Evolutionary conservation across 2,113 vertebrate genomes (phyloP), one percentile per base, ranked within the genome.

Genomic region (Probosciger aterrimus): DNA sequence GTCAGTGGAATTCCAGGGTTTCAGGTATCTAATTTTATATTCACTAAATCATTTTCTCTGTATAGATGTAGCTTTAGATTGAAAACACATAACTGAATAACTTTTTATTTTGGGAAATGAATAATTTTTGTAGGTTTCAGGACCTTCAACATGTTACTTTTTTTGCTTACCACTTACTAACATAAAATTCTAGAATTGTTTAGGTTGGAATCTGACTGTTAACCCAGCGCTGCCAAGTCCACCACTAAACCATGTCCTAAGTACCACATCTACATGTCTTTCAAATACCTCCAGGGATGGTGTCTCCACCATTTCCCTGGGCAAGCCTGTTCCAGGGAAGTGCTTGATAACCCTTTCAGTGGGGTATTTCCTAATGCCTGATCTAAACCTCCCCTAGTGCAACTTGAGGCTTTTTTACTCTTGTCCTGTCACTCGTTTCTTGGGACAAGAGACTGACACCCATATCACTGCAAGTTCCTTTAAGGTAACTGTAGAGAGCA

Each of bases 41-140:
- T 82, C 7, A 2, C 4, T 0, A 53, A 80, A 18, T 67, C 20
- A 46, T 0, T 83, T 80, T 53, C 4, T 59, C 31, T 41, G 15
- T 73, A 43, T 15, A 67, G 9, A 8, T 47, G 7, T 62, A 69
- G 18, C 25, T 80, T 91, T 39, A 77, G 31, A 74, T 85, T 67
- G 46, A 44, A 63, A 68, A 57, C 10, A 9, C 2, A 0, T 49
- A 82, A 10, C 3, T 53, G 4, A 4, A 0, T 59, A 60, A 52
- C 17, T 43, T 46, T 9, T 62, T 22, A 2, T 31, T 88, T 59
- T 75, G 9, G 18, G 78, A 83, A 68, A 35, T 64, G 1, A 65
- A 59, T 60, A 0, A 11, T 46, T 87, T 64, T 15, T 46, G 4
- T 30, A 47, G 6, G 10, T 78, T 76, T 89, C 23, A 13, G 19